A percentile compares a stretch with the other conserved stretches of the same genome.
phyloP scores from a whole-genome alignment of 37 sponge, comb jelly and placozoan genomes.

The Chondrilla cf. caribensis region DNA sequence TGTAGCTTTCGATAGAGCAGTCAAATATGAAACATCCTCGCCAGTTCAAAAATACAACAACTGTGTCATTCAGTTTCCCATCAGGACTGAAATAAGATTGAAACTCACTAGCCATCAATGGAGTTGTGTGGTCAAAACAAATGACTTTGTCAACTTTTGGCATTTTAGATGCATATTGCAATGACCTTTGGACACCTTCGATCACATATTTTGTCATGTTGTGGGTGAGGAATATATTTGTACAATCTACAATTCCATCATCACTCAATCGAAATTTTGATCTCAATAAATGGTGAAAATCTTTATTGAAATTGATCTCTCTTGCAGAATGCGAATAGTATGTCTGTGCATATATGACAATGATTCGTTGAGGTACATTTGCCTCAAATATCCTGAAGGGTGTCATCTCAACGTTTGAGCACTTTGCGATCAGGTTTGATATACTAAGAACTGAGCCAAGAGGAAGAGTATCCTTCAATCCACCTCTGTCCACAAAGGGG shows the following conservation, averaged over 20 bases:
- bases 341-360: background rate
- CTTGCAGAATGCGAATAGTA: background rate
- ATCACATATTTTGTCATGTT: too few species aligned
- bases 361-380: background rate
- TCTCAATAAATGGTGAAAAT: background rate
- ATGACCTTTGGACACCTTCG: too few species aligned
- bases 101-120: background rate
- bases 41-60: conserved; percentile 6
- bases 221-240: background rate
- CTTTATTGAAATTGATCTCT: background rate
- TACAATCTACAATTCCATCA: background rate
- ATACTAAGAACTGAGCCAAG: background rate
- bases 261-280: background rate
- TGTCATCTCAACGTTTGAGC: background rate
- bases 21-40: conserved; percentile 16
- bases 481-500: background rate
- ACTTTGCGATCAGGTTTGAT: background rate
- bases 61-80: too few species aligned
- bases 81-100: too few species aligned
- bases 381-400: background rate
- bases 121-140: background rate
- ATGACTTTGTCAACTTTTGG: background rate
- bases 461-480: background rate
- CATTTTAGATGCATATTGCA: background rate
- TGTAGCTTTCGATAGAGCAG: background rate